Percentiles rank a stretch among this genome's conserved stretches.
Evolutionary conservation across 2,888 invertebrate genomes (phyloP).

Genomic region (Eugnorisma glareosa): DNA sequence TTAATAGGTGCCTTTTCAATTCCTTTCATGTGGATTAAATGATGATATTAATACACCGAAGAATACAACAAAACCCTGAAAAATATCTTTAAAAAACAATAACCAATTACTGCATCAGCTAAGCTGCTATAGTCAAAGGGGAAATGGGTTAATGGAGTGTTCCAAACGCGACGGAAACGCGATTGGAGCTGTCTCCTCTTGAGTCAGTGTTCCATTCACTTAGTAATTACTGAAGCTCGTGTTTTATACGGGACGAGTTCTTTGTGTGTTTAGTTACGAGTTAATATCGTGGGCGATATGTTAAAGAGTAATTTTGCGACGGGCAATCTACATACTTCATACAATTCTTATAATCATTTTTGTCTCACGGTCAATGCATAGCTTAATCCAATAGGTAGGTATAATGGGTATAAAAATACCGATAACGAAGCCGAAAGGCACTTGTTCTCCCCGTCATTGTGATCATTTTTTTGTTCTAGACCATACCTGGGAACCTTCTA

Average conservation of each 20-base stretch:
- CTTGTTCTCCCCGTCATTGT: too few relatives aligned
- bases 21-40: neutral
- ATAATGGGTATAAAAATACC: too few relatives aligned
- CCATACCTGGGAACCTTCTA: too few relatives aligned
- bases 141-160: slow-evolving; percentile 51
- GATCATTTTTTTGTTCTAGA: too few relatives aligned
- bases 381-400: neutral
- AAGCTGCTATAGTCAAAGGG: slow-evolving; percentile 25
- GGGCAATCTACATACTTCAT: neutral
- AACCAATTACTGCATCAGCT: slow-evolving; percentile 18
- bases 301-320: neutral
- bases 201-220: slow-evolving; percentile 42
- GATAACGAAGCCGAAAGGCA: too few relatives aligned
- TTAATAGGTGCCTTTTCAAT: too few relatives aligned
- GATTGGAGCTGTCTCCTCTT: slow-evolving; percentile 52
- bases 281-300: neutral
- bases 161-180: slow-evolving; percentile 42
- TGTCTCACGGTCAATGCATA: neutral
- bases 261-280: slow-evolving; percentile 10
- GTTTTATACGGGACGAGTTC: slow-evolving; percentile 27
- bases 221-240: slow-evolving; percentile 50
- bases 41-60: neutral
- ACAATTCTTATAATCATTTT: neutral
- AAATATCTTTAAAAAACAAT: slow-evolving; percentile 5
- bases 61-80: neutral